These are phyloP conservation scores for Meleagris gallopavo DNA, from an alignment of 2,113 vertebrate species.

Conservation along the genomic window DNA sequence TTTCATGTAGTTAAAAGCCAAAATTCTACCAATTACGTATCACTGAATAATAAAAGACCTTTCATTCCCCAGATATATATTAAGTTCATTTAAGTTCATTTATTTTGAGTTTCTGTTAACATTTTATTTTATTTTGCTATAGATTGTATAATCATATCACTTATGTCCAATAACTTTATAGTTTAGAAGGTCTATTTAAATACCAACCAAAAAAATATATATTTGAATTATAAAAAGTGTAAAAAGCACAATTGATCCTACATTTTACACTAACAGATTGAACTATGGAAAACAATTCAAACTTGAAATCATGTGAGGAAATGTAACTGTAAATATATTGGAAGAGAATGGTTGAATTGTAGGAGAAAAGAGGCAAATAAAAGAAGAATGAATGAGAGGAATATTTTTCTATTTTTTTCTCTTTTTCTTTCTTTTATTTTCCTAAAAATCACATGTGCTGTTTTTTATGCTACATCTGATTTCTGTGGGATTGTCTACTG, in stretches of 20 bases:
- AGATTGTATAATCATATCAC: not conserved
- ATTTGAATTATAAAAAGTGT: not conserved
- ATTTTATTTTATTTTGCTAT: not conserved
- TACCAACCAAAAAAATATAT: not conserved
- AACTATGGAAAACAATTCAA: not conserved
- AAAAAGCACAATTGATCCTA: not conserved
- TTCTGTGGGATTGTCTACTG: not conserved
- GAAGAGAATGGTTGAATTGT: not conserved
- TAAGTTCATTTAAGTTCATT: not conserved
- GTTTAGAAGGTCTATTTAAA: not conserved
- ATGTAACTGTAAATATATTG: not conserved
- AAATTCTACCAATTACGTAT: not conserved
- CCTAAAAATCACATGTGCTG: not conserved
- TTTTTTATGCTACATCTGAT: not conserved
- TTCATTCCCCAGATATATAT: not conserved
- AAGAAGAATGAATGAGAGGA: not conserved
- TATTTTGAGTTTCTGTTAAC: not conserved
- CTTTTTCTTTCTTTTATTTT: not conserved
- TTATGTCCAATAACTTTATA: not conserved
- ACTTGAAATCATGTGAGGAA: not conserved
- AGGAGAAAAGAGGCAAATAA: not conserved
- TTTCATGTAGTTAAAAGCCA: not conserved
- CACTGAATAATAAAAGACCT: not conserved
- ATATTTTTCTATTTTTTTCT: not conserved
- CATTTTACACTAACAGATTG: not conserved